Evolutionary conservation across 2,888 invertebrate species (phyloP).

Genomic region (Adineta ricciae): DNA sequence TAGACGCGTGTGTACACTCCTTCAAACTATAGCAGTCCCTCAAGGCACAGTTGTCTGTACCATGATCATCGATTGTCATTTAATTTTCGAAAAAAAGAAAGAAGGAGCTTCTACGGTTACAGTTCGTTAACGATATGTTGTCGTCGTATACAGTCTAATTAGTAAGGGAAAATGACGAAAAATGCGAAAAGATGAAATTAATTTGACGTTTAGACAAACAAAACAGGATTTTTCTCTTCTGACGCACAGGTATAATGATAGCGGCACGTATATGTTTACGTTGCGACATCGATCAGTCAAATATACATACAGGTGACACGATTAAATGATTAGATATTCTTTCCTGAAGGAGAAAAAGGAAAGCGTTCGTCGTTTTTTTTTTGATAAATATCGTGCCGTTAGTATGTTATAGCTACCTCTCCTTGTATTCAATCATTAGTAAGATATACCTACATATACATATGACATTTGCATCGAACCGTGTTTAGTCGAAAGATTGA

Average conservation of each 20-base stretch:
- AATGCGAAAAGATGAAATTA: neutral
- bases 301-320: neutral
- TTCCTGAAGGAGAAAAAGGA: neutral
- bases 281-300: neutral
- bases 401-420: slow-evolving; percentile 2
- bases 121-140: slow-evolving; percentile 2
- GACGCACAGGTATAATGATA: neutral
- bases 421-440: neutral
- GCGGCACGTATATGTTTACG: neutral
- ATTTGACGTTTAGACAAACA: neutral
- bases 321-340: neutral
- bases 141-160: neutral
- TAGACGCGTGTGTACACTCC: neutral
- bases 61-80: neutral
- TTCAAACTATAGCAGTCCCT: neutral
- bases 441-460: neutral
- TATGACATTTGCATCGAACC: neutral
- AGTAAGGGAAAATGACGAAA: neutral
- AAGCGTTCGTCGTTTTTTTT: neutral
- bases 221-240: neutral
- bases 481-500: neutral
- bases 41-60: neutral
- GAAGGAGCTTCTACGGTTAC: neutral
- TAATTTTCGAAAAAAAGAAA: neutral
- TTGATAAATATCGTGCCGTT: slow-evolving; percentile 13